Evolutionary conservation across 2,888 invertebrate species (phyloP).

Genomic region (Euzetes globulus): DNA sequence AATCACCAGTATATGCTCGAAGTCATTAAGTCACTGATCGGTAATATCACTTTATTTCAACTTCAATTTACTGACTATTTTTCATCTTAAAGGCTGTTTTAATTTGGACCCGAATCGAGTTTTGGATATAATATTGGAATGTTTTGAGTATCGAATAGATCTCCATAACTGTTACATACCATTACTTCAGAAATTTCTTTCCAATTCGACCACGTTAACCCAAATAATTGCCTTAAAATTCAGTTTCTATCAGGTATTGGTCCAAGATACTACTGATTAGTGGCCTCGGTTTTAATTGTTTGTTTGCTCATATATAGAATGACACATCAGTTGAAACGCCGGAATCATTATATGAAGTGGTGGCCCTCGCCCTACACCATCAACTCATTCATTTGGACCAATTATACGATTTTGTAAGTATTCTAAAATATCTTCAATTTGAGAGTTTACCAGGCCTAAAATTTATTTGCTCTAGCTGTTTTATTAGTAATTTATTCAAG

Average conservation of each 20-base stretch:
- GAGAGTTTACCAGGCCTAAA: too few species aligned
- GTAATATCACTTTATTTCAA: constrained; percentile 51
- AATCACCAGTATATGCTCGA: constrained; percentile 58
- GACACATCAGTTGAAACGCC: constrained; percentile 54
- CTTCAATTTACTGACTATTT: neutral
- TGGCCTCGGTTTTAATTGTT: constrained; percentile 6
- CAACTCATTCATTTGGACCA: constrained; percentile 74
- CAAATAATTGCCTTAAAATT: constrained; percentile 93
- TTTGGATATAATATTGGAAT: constrained; percentile 88
- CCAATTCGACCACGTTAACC: constrained; percentile 75
- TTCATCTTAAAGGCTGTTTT: constrained; percentile 69
- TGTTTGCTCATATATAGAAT: neutral
- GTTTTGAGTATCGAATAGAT: constrained; percentile 67
- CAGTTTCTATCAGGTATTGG: constrained; percentile 52
- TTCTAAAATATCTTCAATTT: too few species aligned
- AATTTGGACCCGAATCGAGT: constrained; percentile 98
- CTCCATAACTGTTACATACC: constrained; percentile 67
- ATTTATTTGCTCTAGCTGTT: too few species aligned
- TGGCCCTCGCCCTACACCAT: constrained; percentile 81
- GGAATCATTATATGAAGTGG: constrained; percentile 74
- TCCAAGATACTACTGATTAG: neutral
- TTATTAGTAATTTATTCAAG: too few species aligned
- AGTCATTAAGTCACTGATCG: constrained; percentile 86
- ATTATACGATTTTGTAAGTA: constrained; percentile 66
- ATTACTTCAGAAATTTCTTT: constrained; percentile 76